Conservation (phyloP, 2,888 invertebrate genomes). For the Mythimna loreyi region DNA sequence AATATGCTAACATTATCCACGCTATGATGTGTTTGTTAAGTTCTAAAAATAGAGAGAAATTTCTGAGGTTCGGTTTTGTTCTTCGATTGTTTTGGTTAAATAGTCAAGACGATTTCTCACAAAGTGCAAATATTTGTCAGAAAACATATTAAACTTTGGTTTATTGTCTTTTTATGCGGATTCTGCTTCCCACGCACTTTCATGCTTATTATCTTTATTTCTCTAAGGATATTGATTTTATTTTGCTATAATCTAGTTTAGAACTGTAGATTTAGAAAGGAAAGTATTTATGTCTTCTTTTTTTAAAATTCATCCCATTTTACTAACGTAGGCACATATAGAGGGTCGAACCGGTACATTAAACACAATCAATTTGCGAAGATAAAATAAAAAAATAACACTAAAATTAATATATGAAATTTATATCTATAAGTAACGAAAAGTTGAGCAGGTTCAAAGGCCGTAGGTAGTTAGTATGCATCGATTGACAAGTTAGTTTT, state of each 20-base stretch:
- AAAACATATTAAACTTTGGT: background rate
- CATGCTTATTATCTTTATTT: background rate
- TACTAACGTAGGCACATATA: too few relatives aligned
- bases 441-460: too few relatives aligned
- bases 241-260: background rate
- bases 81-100: conserved; percentile 4
- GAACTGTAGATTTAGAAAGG: background rate
- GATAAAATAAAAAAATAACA: too few relatives aligned
- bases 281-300: too few relatives aligned
- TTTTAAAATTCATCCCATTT: too few relatives aligned
- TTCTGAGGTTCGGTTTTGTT: background rate
- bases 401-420: too few relatives aligned
- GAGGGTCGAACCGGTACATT: too few relatives aligned
- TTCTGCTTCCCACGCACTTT: background rate
- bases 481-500: too few relatives aligned
- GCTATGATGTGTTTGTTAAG: conserved; percentile 29
- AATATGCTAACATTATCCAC: conserved; percentile 1
- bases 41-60: conserved; percentile 17
- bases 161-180: background rate
- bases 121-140: background rate
- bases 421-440: too few relatives aligned
- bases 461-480: too few relatives aligned
- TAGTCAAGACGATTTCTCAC: background rate
- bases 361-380: too few relatives aligned
- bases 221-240: background rate